These are phyloP conservation scores for Sarcophaga rosellei DNA, from an alignment of 2,888 invertebrate genomes.

Conservation along the genomic window DNA sequence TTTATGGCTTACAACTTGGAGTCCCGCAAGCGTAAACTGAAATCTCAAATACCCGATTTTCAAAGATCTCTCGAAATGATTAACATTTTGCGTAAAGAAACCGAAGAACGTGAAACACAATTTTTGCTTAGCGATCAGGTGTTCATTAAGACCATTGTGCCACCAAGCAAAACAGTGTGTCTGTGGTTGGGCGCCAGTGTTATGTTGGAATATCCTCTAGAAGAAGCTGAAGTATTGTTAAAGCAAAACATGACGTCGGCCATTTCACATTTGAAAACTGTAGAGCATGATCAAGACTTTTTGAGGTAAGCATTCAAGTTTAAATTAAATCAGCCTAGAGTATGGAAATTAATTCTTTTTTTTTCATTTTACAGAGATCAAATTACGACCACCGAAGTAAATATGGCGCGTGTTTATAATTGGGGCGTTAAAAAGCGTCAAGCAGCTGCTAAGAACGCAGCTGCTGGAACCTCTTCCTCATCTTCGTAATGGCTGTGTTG, in stretches of 20 bases:
- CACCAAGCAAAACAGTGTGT: conserved; percentile 94
- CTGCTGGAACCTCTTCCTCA: conserved; percentile 52
- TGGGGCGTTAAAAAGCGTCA: conserved; percentile 98
- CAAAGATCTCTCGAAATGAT: conserved; percentile 95
- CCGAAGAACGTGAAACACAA: conserved; percentile 90
- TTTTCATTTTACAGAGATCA: conserved; percentile 87
- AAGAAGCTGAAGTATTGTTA: conserved; percentile 93
- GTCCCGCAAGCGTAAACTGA: conserved; percentile 92
- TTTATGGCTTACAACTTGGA: conserved; percentile 97
- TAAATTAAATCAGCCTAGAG: neutral
- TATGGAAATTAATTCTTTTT: neutral
- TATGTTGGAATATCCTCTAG: conserved; percentile 97
- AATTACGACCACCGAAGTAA: conserved; percentile 98
- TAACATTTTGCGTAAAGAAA: conserved; percentile 91
- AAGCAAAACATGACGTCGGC: conserved; percentile 92
- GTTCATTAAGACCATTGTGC: conserved; percentile 90
- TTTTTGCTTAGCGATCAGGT: conserved; percentile 97
- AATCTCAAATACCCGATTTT: conserved; percentile 96
- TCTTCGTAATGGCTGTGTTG: conserved; percentile 60
- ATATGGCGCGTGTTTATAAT: conserved; percentile 99
- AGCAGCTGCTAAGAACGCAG: conserved; percentile 83
- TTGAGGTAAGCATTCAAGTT: conserved; percentile 84
- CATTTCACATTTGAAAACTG: conserved; percentile 89
- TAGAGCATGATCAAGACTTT: conserved; percentile 96
- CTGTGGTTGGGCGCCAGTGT: conserved; percentile 95